Percentiles rank a stretch among this genome's conserved stretches.
Evolutionary conservation across 2,888 invertebrate genomes (phyloP).

Genomic region (Ochropacha duplaris): DNA sequence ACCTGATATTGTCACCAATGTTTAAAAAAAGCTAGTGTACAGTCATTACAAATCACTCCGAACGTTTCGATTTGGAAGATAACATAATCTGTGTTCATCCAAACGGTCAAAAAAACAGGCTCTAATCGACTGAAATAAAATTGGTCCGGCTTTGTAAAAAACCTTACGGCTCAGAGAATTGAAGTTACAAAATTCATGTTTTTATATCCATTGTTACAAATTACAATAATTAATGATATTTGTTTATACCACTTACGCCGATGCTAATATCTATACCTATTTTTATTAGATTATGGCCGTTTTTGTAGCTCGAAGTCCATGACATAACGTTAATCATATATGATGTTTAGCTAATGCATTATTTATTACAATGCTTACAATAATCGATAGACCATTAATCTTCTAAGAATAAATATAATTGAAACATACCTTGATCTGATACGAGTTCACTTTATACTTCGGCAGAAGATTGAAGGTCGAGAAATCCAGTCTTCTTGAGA

Average conservation of each 20-base stretch:
- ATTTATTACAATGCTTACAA: conserved; percentile 8
- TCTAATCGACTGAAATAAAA: background rate
- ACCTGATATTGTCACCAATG: too few relatives aligned
- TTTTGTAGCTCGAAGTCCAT: background rate
- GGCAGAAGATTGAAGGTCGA: conserved; percentile 97
- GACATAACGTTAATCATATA: background rate
- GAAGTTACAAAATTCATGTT: background rate
- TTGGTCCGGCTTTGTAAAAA: background rate
- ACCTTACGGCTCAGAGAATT: background rate
- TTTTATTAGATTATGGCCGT: background rate
- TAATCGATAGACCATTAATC: conserved; percentile 1
- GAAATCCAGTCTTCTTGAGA: conserved; percentile 96
- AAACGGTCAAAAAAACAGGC: background rate
- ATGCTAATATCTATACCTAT: background rate
- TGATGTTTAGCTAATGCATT: background rate
- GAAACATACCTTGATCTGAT: conserved; percentile 96
- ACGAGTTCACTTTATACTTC: conserved; percentile 97
- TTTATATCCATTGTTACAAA: background rate
- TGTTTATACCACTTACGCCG: background rate
- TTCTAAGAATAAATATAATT: conserved; percentile 14
- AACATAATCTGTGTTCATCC: background rate
- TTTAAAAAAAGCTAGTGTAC: background rate
- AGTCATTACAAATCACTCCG: background rate
- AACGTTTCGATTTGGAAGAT: background rate
- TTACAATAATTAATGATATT: background rate